These are phyloP conservation scores for Lucilia cuprina DNA, from an alignment of 1,140 invertebrate genomes.

Conservation along the genomic window DNA sequence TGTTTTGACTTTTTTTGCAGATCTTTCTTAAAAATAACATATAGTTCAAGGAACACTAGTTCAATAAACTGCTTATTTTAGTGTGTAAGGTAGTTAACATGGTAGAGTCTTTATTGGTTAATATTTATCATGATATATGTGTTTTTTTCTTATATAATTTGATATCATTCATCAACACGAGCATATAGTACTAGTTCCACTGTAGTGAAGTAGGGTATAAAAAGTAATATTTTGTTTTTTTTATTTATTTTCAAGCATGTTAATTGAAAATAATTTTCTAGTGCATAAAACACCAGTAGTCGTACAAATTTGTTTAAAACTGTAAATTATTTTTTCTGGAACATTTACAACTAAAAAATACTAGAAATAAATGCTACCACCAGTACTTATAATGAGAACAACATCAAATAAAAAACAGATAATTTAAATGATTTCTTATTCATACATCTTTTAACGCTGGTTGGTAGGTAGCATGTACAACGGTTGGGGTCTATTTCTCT, in stretches of 20 bases:
- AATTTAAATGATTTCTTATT: background rate
- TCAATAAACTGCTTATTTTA: background rate
- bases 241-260: no score
- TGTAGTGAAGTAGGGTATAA: no score
- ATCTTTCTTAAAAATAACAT: background rate
- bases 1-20: background rate
- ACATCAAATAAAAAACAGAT: background rate
- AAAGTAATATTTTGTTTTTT: no score
- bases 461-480: background rate
- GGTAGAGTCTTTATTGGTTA: no score
- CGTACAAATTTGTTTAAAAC: background rate
- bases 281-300: slow-evolving; percentile 10
- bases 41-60: no score
- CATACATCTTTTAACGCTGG: background rate
- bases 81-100: no score
- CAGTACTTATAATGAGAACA: background rate
- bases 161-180: no score
- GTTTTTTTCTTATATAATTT: no score
- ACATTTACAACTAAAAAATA: background rate
- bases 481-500: background rate
- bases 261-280: background rate
- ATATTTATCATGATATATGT: no score
- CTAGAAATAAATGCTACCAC: background rate
- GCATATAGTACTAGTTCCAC: no score
- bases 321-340: no score